Evolutionary conservation across 2,888 invertebrate species (phyloP).

Genomic region (Bruchidius siliquastri): DNA sequence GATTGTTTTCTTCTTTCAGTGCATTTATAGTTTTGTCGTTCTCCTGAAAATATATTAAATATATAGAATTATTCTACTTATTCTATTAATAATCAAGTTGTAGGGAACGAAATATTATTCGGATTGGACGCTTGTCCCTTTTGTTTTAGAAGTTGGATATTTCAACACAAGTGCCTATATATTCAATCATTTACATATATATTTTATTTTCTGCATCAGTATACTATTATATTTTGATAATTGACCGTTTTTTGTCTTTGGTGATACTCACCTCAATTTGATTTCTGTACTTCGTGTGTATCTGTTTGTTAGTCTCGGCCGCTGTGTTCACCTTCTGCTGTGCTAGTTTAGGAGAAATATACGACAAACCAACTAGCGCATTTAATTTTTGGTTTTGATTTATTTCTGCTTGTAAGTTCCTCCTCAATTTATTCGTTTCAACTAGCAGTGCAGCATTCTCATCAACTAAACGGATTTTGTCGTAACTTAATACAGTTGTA

Average conservation of each 20-base stretch:
- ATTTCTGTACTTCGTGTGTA: slow-evolving; percentile 54
- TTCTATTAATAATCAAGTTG: not conserved
- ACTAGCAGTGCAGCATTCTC: slow-evolving; percentile 74
- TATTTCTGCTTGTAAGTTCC: slow-evolving; percentile 62
- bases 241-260: too few relatives aligned
- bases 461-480: slow-evolving; percentile 48
- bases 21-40: slow-evolving; percentile 50
- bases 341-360: slow-evolving; percentile 57
- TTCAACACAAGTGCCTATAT: too few relatives aligned
- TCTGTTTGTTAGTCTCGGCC: slow-evolving; percentile 56
- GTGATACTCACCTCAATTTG: slow-evolving; percentile 50
- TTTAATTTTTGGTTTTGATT: slow-evolving; percentile 68
- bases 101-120: too few relatives aligned
- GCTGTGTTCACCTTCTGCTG: slow-evolving; percentile 61
- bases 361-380: slow-evolving; percentile 61
- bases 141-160: too few relatives aligned
- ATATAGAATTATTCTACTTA: not conserved
- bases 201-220: too few relatives aligned
- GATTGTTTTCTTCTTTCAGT: slow-evolving; percentile 44
- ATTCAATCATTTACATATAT: too few relatives aligned
- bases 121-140: too few relatives aligned
- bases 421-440: slow-evolving; percentile 72
- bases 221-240: too few relatives aligned
- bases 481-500: slow-evolving; percentile 36
- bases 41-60: slow-evolving; percentile 23